phyloP scores from a whole-genome alignment of 2,797 vertebrate species.

The Meriones psammophilus region DNA sequence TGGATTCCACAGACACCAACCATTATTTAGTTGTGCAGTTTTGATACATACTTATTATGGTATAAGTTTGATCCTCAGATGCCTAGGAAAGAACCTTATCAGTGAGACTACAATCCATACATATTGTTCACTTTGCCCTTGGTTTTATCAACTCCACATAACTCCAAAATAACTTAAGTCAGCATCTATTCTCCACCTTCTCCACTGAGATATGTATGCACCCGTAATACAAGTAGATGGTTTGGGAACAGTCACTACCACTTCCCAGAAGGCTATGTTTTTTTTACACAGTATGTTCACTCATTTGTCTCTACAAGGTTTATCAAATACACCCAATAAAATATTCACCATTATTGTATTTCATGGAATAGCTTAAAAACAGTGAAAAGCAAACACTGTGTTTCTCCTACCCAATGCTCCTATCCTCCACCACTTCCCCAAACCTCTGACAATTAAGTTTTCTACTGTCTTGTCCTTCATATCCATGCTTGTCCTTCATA shows the following conservation, averaged over 20 bases:
- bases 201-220: background rate
- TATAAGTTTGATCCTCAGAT: no score
- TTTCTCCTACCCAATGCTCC: fast-evolving
- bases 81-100: background rate
- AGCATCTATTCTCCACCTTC: background rate
- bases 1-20: no score
- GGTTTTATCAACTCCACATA: background rate
- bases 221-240: no score
- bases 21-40: background rate
- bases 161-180: background rate
- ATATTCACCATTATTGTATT: no score
- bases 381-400: background rate
- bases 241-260: background rate
- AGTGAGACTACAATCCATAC: background rate
- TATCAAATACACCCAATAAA: background rate
- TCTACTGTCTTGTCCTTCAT: background rate
- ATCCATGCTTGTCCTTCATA: background rate
- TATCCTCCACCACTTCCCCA: background rate
- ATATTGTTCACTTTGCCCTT: background rate
- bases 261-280: background rate
- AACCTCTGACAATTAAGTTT: background rate
- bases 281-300: background rate
- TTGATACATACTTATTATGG: fast-evolving
- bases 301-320: background rate
- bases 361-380: background rate